A percentile compares a stretch with the other conserved stretches of the same genome.
phyloP scores from a whole-genome alignment of 1,140 invertebrate genomes.

The Orchesella cincta region DNA sequence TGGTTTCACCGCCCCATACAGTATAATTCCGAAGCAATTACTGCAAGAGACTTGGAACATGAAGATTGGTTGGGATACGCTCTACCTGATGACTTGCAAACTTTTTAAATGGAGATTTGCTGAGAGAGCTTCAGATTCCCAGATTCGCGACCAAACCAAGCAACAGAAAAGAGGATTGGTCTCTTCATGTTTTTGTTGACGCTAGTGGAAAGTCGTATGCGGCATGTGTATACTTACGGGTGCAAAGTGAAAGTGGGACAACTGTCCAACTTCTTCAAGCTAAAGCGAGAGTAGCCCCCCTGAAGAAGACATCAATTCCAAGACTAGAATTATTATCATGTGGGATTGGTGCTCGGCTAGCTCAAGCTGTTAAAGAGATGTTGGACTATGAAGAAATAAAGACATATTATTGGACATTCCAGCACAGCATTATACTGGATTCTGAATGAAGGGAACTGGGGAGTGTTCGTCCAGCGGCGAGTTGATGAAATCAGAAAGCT shows the following conservation, averaged over 20 bases:
- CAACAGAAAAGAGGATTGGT: background rate
- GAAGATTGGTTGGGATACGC: background rate
- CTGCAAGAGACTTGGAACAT: background rate
- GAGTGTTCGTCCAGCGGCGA: slow-evolving; percentile 39
- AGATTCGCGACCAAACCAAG: background rate
- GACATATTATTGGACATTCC: background rate
- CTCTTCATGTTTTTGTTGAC: background rate
- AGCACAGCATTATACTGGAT: background rate
- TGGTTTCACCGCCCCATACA: background rate
- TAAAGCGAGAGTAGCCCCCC: background rate
- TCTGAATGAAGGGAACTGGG: slow-evolving; percentile 36
- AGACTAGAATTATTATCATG: background rate
- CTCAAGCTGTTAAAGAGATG: background rate
- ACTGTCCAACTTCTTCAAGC: background rate
- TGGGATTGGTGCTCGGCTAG: background rate
- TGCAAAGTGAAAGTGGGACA: background rate
- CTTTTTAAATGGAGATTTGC: too few species aligned
- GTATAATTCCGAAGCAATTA: background rate
- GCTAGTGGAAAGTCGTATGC: background rate
- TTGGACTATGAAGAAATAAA: background rate
- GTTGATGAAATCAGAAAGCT: slow-evolving; percentile 41
- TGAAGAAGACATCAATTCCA: background rate
- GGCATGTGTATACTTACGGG: background rate
- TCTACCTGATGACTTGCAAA: background rate
- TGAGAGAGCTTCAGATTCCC: background rate